Evolutionary conservation across 2,113 vertebrate species (phyloP).

Genomic region (Fregetta grallaria): DNA sequence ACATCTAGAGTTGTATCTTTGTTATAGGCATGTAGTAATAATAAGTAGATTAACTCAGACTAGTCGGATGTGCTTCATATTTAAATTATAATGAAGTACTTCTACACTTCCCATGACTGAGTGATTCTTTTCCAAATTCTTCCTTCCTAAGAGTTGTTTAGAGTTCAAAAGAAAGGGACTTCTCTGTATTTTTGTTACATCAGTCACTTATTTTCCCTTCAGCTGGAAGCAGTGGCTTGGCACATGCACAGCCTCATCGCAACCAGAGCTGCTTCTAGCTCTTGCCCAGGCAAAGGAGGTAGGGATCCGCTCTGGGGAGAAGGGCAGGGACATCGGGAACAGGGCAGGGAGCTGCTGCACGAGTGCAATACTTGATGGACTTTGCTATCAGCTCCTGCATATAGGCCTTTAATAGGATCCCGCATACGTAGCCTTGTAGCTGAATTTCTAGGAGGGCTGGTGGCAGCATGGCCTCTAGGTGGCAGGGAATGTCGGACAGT

Average conservation of each 20-base stretch:
- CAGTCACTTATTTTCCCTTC: neutral
- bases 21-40: neutral
- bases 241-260: accelerated
- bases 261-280: neutral
- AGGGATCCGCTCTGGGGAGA: neutral
- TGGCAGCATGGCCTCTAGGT: neutral
- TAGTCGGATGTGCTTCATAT: neutral
- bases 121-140: neutral
- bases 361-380: neutral
- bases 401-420: accelerated
- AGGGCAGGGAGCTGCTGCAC: neutral
- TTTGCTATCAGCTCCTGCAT: neutral
- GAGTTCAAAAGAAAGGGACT: neutral
- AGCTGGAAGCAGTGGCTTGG: neutral
- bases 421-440: accelerated
- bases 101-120: neutral
- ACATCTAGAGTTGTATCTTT: neutral
- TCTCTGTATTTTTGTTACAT: neutral
- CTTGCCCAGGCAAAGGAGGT: neutral
- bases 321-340: neutral
- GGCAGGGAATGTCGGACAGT: neutral
- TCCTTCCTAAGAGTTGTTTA: neutral
- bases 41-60: neutral
- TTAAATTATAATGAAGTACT: neutral
- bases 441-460: neutral